Evolutionary conservation across 2,797 vertebrate species (phyloP), one percentile per base, ranked within the genome.

Genomic region (Momotus momota): DNA sequence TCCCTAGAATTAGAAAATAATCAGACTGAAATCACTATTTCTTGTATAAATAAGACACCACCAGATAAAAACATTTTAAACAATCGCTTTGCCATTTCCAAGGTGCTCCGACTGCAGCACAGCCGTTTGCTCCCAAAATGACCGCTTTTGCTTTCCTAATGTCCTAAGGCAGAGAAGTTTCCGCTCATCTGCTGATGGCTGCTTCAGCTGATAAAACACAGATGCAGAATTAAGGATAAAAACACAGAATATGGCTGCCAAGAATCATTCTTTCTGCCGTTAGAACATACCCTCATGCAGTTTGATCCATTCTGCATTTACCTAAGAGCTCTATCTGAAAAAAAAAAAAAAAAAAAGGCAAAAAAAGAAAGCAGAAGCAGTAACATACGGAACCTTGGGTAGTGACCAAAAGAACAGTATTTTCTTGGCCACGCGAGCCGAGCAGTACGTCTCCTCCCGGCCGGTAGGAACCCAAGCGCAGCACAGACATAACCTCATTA

Each of bases 181-280:
- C 86, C 97, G 87, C 80, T 96, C 96, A 95, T 97, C 96, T 97
- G 96, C 38, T 90, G 84, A 90, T 94, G 90, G 96, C 96, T 97
- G 97, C 89, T 95, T 97, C 92, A 94, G 95, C 91, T 97, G 98
- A 98, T 97, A 97, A 97, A 98, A 97, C 89, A 94, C 97, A 98
- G 97, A 97, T 90, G 91, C 89, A 83, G 92, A 97, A 97, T 96
- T 96, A 97, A 95, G 92, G 95, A 92, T 84, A 95, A 97, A 97
- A 97, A 95, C 96, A 92, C 12, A 89, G 90, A 96, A 95, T 0
- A 18, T 25, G 66, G 64, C 90, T 98, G 97, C 97, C 95, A 97
- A 97, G 89, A 93, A 91, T 80, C 93, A 86, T 94, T 92, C 82
- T 96, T 96, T 97, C 92, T 96, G 92, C 83, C 95, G 94, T 75